Evolutionary conservation across 1,140 invertebrate genomes (phyloP), one percentile per base, ranked within the genome.

Genomic region (Lysiphlebus fabarum): DNA sequence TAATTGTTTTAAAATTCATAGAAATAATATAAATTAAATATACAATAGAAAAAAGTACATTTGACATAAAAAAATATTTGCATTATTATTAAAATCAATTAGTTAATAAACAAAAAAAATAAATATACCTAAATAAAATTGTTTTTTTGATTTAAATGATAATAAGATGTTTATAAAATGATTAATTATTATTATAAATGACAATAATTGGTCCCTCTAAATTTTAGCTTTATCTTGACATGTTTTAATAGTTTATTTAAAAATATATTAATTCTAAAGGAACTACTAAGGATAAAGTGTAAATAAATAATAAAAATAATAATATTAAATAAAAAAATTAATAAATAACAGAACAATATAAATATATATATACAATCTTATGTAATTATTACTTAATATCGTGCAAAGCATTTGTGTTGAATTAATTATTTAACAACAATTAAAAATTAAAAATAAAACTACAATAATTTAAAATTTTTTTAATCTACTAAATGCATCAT

Each of bases 201-300:
- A 62, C 66, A 71, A 56, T 67, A 73, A n/a, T 78, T 79, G 77
- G 76, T 77, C 76, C 76, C 77, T 79, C 76, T 78, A 78, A 70
- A 71, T 65, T 78, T 79, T 79, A 79, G 77, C 77, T 79, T 79
- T 79, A 79, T 79, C 77, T 79, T 79, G 74, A 76, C 65, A 72
- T 73, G 70, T 65, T 26, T n/a, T 55, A 37, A 48, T 75, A 71
- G 70, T 70, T 56, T 72, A 67, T 73, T 67, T 66, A 64, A 68
- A 36, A 36, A 51, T 26, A 26, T 26, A 26, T 47, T 56, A 43
- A 40, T n/a, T n/a, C n/a, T 34, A 61, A 41, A 61, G 60, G 70
- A 76, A 67, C 71, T 75, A 72, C 57, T 61, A 73, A 71, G 63
- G 67, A 63, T 67, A 62, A 17, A 47, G 54, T 56, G 54, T 49